Base-by-base conservation (phyloP, 2,888 invertebrate genomes). In the Rhyacophila evoluta region DNA sequence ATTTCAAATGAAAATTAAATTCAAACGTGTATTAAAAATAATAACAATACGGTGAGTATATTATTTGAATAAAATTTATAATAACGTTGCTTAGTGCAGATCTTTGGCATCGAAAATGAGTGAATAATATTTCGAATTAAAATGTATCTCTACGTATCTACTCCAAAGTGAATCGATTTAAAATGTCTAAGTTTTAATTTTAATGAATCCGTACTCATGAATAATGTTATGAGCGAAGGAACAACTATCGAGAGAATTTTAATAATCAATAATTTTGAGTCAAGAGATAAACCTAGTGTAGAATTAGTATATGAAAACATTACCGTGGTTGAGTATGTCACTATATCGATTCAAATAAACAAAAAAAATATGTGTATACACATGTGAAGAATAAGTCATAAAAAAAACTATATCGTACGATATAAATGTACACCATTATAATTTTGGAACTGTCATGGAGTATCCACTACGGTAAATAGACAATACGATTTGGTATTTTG, bases 101-200 rank as follows among this genome's bases (percentile, higher is more conserved):
- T 79, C 78, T 82, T 82, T 82, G 82, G 82, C 82, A 82, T 82
- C 81, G 79, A 82, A 75, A 69, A 72, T 74, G 72, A 76, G 80
- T 82, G 82, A 80, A 29, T 19, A 33, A 71, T 74, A 75, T 37
- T 75, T 79, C n/a, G n/a, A 80, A 80, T 74, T 69, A 74, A 74
- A 78, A 77, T 76, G 78, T 81, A 73, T 41, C 81, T 5, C 19
- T 41, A 15, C 6, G 15, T 33, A 33, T 8, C 41, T 41, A 41
- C 28, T 77, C 68, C 79, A 78, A 74, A 68, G 79, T 79, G 82
- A 81, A 78, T 82, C 77, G 79, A 82, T 82, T 81, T 79, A 81
- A 79, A 82, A 82, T 81, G 77, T 76, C 82, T 82, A 82, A 71
- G 81, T 82, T 79, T 79, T 76, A 81, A 81, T 78, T 70, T 78